Base-by-base conservation (phyloP, 2,888 invertebrate species). In the Phaonia tiefii region DNA sequence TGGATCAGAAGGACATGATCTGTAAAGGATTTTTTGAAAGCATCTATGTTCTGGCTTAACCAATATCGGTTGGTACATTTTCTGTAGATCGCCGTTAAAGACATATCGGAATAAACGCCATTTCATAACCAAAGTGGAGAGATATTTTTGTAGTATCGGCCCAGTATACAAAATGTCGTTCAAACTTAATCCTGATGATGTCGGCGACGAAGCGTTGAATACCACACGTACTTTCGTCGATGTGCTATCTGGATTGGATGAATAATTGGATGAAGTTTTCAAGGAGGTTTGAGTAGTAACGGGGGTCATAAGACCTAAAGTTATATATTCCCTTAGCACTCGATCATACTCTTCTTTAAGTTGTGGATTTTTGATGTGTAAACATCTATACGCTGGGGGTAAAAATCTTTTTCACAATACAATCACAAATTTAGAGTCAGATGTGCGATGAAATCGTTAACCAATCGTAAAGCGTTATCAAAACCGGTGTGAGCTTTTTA, bases 31-130 rank as follows among this genome's bases (percentile, higher is more conserved):
- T 17, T 56, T 51, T 65, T 78, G 78, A n/a, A 63, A 70, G 0
- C 31, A 17, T 7, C 74, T 66, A 17, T 74, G 74, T 2, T 54
- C 2, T 2, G 65, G 15, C 17, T 74, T 22, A 4, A 79, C 56
- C 15, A 74, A 10, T 25, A 79, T 75, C 17, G 74, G 74, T 2
- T 65, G 37, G 49, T 74, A 83, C 77, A 83, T 83, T 51, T 84
- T 83, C 39, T 75, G 75, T 8, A 83, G 75, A 11, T 82, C 80
- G 3, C 65, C 79, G 20, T 71, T 74, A 8, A 79, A 83, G 1
- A 77, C 75, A 58, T 65, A 76, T 17, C 65, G 49, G 8, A 46
- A 69, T 26, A 46, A 49, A 0, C 78, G 63, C 80, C 75, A 84
- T 20, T 79, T 82, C 0, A 65, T 25, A 51, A 83, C 65, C 5